Evolutionary conservation across 2,113 vertebrate species (phyloP).

Genomic region (Haemorhous mexicanus): DNA sequence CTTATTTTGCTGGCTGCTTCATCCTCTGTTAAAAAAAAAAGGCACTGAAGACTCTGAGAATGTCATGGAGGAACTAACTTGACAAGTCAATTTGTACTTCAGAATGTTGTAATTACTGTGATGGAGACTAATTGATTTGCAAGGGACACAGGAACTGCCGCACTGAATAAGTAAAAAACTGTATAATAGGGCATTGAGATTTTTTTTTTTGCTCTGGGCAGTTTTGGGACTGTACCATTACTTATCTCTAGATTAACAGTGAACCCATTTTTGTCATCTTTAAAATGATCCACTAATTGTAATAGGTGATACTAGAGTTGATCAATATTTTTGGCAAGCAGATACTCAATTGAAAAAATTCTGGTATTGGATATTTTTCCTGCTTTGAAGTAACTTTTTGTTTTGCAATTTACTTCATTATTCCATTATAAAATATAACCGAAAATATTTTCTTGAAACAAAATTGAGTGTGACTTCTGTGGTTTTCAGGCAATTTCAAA

Average conservation of each 20-base stretch:
- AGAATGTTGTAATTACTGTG: neutral
- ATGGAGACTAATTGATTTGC: neutral
- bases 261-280: neutral
- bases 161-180: neutral
- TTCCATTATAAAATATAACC: neutral
- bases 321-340: neutral
- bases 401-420: neutral
- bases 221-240: neutral
- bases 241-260: neutral
- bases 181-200: neutral
- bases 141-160: neutral
- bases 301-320: neutral
- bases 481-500: slow-evolving; percentile 9
- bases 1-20: slow-evolving; percentile 14
- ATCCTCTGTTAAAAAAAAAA: neutral
- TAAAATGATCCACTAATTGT: neutral
- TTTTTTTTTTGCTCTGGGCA: neutral
- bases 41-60: neutral
- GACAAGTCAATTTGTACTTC: neutral
- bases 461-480: neutral
- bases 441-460: slow-evolving; percentile 16
- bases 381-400: neutral
- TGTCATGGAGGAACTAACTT: neutral
- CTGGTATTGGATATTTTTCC: neutral
- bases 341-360: neutral